Evolutionary conservation across 2,113 vertebrate genomes (phyloP).

Genomic region (Fulica atra): DNA sequence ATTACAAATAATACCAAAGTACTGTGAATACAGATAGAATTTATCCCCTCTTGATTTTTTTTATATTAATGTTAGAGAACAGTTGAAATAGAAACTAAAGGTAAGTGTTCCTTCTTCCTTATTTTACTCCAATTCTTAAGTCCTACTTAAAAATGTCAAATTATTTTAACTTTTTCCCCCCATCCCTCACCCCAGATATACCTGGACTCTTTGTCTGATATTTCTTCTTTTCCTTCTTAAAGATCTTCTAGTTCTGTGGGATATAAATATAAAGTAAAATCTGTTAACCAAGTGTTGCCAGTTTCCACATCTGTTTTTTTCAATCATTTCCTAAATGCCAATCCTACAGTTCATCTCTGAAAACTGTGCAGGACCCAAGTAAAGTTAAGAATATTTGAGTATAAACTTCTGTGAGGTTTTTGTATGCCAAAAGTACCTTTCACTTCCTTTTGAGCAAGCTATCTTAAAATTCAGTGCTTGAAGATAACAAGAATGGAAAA

Average conservation of each 20-base stretch:
- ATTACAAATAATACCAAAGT: background rate
- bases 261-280: background rate
- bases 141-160: background rate
- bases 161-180: no score
- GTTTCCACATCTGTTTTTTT: background rate
- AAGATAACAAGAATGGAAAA: background rate
- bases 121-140: background rate
- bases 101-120: background rate
- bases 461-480: background rate
- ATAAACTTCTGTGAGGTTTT: background rate
- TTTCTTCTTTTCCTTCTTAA: background rate
- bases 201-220: background rate
- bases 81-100: background rate
- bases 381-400: background rate
- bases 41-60: background rate
- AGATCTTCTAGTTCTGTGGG: background rate
- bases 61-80: background rate
- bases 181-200: background rate
- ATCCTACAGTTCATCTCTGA: background rate
- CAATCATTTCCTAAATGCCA: background rate
- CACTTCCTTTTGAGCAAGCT: background rate
- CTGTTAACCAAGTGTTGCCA: background rate
- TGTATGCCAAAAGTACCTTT: background rate
- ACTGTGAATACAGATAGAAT: slow-evolving; percentile 18
- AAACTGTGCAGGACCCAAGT: background rate